phyloP scores from a whole-genome alignment of 1,140 invertebrate genomes.

The Chironomus tepperi region DNA sequence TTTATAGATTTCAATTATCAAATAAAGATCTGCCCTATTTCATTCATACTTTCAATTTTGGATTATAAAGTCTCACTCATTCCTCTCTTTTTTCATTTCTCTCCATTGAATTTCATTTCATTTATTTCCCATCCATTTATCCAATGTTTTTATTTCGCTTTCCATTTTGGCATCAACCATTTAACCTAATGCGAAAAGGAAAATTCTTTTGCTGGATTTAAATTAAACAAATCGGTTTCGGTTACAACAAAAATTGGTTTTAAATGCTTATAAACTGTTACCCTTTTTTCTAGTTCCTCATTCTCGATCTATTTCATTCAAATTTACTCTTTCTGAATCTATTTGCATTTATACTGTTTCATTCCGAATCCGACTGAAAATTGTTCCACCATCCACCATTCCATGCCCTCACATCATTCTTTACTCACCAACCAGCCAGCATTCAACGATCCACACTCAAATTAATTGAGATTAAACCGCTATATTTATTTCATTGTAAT shows the following conservation, averaged over 20 bases:
- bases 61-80: background rate
- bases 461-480: conserved; percentile 24
- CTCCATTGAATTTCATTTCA: background rate
- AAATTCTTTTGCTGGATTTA: background rate
- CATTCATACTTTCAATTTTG: no score
- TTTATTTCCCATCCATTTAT: no score
- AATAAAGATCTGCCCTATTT: background rate
- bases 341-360: conserved; percentile 16
- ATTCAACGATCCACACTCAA: conserved; percentile 19
- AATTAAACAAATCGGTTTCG: conserved; percentile 25
- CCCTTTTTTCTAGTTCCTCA: background rate
- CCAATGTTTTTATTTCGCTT: no score
- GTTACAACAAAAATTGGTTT: background rate
- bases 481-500: conserved; percentile 13
- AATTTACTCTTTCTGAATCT: background rate
- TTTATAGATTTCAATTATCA: conserved; percentile 10
- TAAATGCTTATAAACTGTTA: conserved; percentile 8
- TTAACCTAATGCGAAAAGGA: background rate
- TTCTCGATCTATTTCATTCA: background rate
- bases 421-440: conserved; percentile 16
- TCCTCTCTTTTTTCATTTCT: background rate
- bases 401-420: conserved; percentile 10
- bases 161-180: background rate
- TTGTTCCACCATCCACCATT: background rate
- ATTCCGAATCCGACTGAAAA: background rate